Evolutionary conservation across 2,113 vertebrate species (phyloP).

Genomic region (Eira barbara): DNA sequence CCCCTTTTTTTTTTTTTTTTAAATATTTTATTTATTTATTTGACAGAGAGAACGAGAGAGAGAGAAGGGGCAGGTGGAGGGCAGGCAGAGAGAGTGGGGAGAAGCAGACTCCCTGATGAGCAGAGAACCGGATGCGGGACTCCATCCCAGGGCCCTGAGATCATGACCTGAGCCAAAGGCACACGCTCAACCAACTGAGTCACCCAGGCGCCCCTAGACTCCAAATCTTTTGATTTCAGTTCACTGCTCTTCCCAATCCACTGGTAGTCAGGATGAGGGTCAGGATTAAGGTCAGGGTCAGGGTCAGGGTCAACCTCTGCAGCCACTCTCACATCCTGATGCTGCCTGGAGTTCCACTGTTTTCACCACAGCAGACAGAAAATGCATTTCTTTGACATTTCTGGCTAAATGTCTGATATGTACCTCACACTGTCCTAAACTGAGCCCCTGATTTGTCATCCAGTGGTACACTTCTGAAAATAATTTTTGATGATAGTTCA

Average conservation of each 20-base stretch:
- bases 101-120: not conserved
- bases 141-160: not conserved
- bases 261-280: not conserved
- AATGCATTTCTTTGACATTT: not conserved
- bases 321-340: not conserved
- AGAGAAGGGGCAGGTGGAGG: not conserved
- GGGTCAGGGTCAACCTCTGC: not conserved
- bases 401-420: not conserved
- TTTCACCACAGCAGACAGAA: not conserved
- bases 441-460: not conserved
- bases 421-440: not conserved
- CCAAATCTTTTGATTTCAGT: not conserved
- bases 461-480: not conserved
- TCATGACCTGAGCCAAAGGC: not conserved
- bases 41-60: not conserved
- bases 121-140: not conserved
- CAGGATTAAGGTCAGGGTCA: not conserved
- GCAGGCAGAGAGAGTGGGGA: not conserved
- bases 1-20: not conserved
- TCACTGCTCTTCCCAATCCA: not conserved
- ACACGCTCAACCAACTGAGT: not conserved
- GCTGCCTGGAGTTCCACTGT: not conserved
- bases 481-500: not conserved
- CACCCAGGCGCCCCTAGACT: not conserved
- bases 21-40: not conserved